These are phyloP conservation scores for Montipora capitata DNA, from an alignment of 92 coral and sea anemone genomes.

Conservation along the genomic window DNA sequence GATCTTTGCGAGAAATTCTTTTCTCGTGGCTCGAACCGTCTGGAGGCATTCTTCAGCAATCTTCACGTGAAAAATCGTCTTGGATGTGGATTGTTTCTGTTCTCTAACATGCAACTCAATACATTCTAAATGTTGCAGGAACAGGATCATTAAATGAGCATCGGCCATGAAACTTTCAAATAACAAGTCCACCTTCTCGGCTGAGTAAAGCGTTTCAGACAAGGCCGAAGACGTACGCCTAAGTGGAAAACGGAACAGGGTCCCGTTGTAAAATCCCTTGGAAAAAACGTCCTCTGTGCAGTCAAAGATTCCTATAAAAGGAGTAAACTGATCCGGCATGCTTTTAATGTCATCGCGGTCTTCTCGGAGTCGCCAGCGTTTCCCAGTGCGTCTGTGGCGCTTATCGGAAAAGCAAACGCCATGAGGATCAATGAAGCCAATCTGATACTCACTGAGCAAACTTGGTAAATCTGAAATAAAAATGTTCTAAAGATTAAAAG, in stretches of 20 bases:
- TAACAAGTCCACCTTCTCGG: conserved; percentile 73
- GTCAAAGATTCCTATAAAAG: conserved; percentile 73
- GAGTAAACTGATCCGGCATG: conserved; percentile 68
- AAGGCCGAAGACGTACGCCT: conserved; percentile 74
- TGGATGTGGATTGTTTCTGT: conserved; percentile 20
- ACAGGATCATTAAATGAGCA: conserved; percentile 81
- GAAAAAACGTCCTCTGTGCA: conserved; percentile 17
- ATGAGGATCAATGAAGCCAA: conserved; percentile 74
- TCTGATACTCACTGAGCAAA: conserved; percentile 54
- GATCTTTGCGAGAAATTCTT: conserved; percentile 60
- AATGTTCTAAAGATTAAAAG: too few species aligned
- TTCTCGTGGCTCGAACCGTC: conserved; percentile 66
- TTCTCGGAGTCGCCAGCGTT: conserved; percentile 34
- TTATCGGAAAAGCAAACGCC: conserved; percentile 48
- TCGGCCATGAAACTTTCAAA: conserved; percentile 80
- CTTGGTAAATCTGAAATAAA: conserved; percentile 61
- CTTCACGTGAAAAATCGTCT: conserved; percentile 75
- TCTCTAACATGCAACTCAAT: conserved; percentile 76
- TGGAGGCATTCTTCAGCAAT: conserved; percentile 68
- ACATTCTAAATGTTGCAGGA: conserved; percentile 75
- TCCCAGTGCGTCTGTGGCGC: conserved; percentile 35
- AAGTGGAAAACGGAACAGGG: conserved; percentile 90
- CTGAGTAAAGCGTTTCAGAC: conserved; percentile 84
- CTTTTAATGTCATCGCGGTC: conserved; percentile 17
- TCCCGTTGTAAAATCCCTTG: conserved; percentile 63